These are phyloP conservation scores for Empis livida DNA, from an alignment of 2,888 invertebrate species.

Conservation along the genomic window DNA sequence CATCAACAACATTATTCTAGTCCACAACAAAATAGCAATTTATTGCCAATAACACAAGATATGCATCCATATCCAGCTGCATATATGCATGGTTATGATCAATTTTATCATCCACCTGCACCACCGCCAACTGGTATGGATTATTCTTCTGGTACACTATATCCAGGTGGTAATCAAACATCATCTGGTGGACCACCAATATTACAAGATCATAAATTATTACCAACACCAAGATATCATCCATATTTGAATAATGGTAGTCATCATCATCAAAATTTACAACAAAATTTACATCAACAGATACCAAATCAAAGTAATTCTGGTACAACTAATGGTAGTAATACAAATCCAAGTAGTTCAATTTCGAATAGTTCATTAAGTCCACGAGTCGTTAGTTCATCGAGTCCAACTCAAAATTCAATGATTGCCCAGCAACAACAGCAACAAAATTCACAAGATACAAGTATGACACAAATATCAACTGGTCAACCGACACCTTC, in stretches of 20 bases:
- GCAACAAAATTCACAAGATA: constrained; percentile 17
- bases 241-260: constrained; percentile 12
- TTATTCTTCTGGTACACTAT: constrained; percentile 12
- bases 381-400: constrained; percentile 35
- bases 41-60: constrained; percentile 18
- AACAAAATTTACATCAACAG: not conserved
- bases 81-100: constrained; percentile 32
- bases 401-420: constrained; percentile 32
- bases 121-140: constrained; percentile 18
- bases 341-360: constrained; percentile 11
- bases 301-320: not conserved
- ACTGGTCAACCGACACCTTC: constrained; percentile 53
- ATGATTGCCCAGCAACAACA: constrained; percentile 18
- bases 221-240: constrained; percentile 17
- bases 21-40: constrained; percentile 20
- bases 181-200: constrained; percentile 9
- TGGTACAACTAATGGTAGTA: constrained; percentile 9
- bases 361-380: constrained; percentile 26
- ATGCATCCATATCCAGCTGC: constrained; percentile 20
- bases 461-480: constrained; percentile 22
- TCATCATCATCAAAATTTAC: constrained; percentile 1
- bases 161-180: constrained; percentile 14
- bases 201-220: constrained; percentile 3
- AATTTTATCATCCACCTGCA: constrained; percentile 26
- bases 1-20: constrained; percentile 35